Evolutionary conservation across 2,797 vertebrate genomes (phyloP).

Genomic region (Eulemur coronatus): DNA sequence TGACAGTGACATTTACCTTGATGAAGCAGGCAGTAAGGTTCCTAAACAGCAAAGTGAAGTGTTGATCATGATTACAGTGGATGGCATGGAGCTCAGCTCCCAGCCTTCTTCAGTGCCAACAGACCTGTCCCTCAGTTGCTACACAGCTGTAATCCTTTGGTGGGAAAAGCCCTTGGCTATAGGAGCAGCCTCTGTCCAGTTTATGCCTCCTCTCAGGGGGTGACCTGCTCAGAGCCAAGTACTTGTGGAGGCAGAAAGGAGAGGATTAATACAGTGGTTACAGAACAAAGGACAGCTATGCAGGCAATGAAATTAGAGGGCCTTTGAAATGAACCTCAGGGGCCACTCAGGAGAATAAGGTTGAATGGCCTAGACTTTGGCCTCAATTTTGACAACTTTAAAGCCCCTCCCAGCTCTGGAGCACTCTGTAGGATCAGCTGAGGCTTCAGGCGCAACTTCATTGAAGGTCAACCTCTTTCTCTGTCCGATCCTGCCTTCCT

Average conservation of each 20-base stretch:
- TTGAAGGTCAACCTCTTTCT: not conserved
- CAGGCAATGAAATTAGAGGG: not conserved
- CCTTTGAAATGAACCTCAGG: not conserved
- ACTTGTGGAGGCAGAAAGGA: not conserved
- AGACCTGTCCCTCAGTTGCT: not conserved
- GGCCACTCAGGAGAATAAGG: not conserved
- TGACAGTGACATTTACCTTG: not conserved
- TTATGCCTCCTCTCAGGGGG: not conserved
- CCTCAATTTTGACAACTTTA: not conserved
- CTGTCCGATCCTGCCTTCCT: not conserved
- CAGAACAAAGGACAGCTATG: not conserved
- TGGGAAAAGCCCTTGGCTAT: not conserved
- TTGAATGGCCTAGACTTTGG: not conserved
- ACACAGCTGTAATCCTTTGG: no score
- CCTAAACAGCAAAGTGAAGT: not conserved
- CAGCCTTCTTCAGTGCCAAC: rapidly evolving
- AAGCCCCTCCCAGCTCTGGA: not conserved
- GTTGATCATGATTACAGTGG: rapidly evolving
- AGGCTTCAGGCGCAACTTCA: not conserved
- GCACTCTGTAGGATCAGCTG: not conserved
- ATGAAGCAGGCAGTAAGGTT: not conserved
- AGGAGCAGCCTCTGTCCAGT: no score
- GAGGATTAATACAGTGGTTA: not conserved
- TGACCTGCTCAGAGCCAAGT: not conserved
- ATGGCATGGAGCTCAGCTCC: not conserved